Evolutionary conservation across 2,888 invertebrate species (phyloP), one percentile per base, ranked within the genome.

Genomic region (Drosophila meridiana): DNA sequence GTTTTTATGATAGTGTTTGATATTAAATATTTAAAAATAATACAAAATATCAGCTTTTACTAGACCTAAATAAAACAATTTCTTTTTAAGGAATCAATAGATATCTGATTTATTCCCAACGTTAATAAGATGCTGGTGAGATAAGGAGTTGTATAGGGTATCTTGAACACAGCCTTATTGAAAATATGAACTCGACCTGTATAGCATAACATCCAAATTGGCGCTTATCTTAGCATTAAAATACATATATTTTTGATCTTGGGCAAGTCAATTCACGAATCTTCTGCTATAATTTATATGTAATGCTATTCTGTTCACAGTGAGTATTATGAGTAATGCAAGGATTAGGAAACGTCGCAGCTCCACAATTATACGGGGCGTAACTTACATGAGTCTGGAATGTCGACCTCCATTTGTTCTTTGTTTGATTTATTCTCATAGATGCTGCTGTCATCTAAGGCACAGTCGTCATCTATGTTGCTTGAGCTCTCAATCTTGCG

Each of bases 381-480:
- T 30, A 8, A 30, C 61, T 76, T 69, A 77, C 75, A 55, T 48
- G 50, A 62, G 32, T 47, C 57, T 28, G 72, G 42, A 67, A 70
- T 48, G 55, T 43, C 14, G 34, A 20, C 47, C 7, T 68, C 63
- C 26, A n/a, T 56, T 8, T 61, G 57, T 36, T 52, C 56, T 42
- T 71, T 69, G 14, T 53, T 45, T 28, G 45, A n/a, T 48, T 48
- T 59, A 26, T 65, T 38, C n/a, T 85, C 78, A 32, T 59, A 73
- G 26, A 60, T 48, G 52, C 38, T 52, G 61, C 55, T 73, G 8
- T 83, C 80, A 38, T 86, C 76, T 28, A 85, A 60, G 28, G 13
- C 48, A 42, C 57, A 63, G 36, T 85, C 86, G 9, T 83, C 79
- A 13, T 87, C 86, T 32, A 81, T 67, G 20, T 71, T 78, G 47